Percentiles rank a stretch among this genome's conserved stretches.
These are phyloP conservation scores for Malthinus seriepunctatus DNA, from an alignment of 2,888 invertebrate genomes.

Conservation along the genomic window DNA sequence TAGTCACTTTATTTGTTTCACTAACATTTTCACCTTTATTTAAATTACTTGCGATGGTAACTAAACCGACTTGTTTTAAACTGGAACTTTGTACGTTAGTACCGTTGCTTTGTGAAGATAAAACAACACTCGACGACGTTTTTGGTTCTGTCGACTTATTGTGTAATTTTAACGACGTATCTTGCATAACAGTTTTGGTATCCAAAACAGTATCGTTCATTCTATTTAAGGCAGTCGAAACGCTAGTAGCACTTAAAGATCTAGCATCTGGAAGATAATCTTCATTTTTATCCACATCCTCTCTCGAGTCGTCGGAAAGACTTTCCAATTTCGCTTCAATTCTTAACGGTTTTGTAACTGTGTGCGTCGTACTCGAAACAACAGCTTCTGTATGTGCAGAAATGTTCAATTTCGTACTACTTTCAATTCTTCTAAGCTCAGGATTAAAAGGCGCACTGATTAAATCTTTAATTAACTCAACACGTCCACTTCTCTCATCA, in stretches of 20 bases:
- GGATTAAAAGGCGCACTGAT: too few relatives aligned
- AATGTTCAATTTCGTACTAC: neutral
- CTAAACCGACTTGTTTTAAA: too few relatives aligned
- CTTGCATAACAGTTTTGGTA: slow-evolving; percentile 51
- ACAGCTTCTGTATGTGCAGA: slow-evolving; percentile 46
- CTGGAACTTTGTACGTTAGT: neutral
- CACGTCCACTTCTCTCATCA: slow-evolving; percentile 8
- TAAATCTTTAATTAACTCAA: slow-evolving; percentile 19
- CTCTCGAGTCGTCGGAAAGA: slow-evolving; percentile 25
- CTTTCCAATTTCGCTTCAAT: slow-evolving; percentile 48
- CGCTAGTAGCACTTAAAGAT: slow-evolving; percentile 51
- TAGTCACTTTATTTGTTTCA: too few relatives aligned
- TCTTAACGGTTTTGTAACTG: slow-evolving; percentile 52
- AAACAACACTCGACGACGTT: neutral
- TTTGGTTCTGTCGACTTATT: too few relatives aligned
- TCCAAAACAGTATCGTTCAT: slow-evolving; percentile 54
- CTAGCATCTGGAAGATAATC: slow-evolving; percentile 42
- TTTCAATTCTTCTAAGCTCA: neutral
- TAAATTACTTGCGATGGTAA: too few relatives aligned
- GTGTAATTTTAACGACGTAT: slow-evolving; percentile 40
- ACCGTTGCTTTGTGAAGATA: neutral
- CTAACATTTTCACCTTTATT: too few relatives aligned
- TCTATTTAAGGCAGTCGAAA: slow-evolving; percentile 52
- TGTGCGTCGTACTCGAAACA: slow-evolving; percentile 51
- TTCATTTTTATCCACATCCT: slow-evolving; percentile 26